A percentile compares a stretch with the other conserved stretches of the same genome.
Conservation (phyloP, 1,140 invertebrate genomes). For the Drosophila sulfurigaster region DNA sequence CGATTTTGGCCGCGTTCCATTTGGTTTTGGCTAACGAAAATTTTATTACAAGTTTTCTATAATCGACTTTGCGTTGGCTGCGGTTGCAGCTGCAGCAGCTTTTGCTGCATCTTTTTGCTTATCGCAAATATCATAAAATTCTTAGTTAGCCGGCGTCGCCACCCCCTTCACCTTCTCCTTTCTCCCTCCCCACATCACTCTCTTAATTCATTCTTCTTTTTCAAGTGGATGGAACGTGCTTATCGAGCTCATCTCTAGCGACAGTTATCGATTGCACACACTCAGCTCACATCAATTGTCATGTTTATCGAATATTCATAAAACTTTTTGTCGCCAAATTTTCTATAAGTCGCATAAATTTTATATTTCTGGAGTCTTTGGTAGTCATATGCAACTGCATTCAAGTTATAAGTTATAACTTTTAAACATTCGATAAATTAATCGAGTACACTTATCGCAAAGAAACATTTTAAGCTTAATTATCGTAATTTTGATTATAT, state of each 20-base stretch:
- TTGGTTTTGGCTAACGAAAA: slow-evolving; percentile 74
- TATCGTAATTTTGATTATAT: too few species aligned
- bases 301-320: too few species aligned
- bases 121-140: slow-evolving; percentile 67
- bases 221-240: slow-evolving; percentile 17
- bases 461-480: too few species aligned
- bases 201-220: neutral
- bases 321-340: too few species aligned
- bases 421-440: too few species aligned
- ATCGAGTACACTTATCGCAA: too few species aligned
- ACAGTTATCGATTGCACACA: slow-evolving; percentile 19
- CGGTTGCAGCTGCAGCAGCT: slow-evolving; percentile 24
- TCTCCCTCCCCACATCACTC: too few species aligned
- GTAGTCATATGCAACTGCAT: too few species aligned
- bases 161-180: neutral
- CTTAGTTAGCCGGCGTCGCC: slow-evolving; percentile 9
- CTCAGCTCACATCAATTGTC: slow-evolving; percentile 3
- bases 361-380: too few species aligned
- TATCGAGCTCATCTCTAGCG: slow-evolving; percentile 12
- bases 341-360: too few species aligned
- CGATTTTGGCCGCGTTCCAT: slow-evolving; percentile 57
- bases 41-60: slow-evolving; percentile 79
- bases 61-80: slow-evolving; percentile 68
- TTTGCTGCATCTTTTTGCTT: slow-evolving; percentile 37
- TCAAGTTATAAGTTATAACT: too few species aligned